Base-by-base conservation (phyloP, 1,140 invertebrate genomes). In the Hypsibius dujardini region DNA sequence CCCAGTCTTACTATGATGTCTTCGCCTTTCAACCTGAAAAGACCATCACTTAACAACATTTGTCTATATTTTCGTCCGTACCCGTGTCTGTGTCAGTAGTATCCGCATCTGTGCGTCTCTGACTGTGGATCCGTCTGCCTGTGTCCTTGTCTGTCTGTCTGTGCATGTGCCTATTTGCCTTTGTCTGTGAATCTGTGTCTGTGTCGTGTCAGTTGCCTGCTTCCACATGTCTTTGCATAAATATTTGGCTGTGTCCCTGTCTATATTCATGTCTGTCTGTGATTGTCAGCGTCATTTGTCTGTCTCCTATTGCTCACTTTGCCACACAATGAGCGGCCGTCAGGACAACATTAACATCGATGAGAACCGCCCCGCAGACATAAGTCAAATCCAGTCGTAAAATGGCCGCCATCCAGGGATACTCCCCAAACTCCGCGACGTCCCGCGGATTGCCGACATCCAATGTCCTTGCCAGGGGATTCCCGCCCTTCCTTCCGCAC, bases 281-380 rank as follows among this genome's bases (percentile, higher is more conserved):
- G 28, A 28, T 28, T 28, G 28, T 28, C 28, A 28, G 28, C 28
- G 28, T 28, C 28, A 42, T 70, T 47, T 28, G 46, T 81, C 83
- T 84, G 79, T 87, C 86, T 80, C 74, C 71, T 84, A 83, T 2
- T 74, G 71, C 62, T 7, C 42, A 67, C 62, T 42, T 67, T 46
- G 80, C 75, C 47, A 88, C 79, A 76, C 86, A 85, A 75, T 88
- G 87, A 45, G 86, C 86, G 1, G 83, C 86, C 1, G 87, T 88
- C 1, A 88, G 75, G 2, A 88, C 83, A 76, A 87, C 83, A 42
- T 82, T 79, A 14, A 80, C 74, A 73, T 83, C 82, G 59, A 88
- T 83, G 1, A 88, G 78, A 2, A 84, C 86, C 2, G 85, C 87
- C 15, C 85, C 86, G 28, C 86, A 86, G 50, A 87, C 73, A 74